phyloP scores from a whole-genome alignment of 2,888 invertebrate species.

The Epicampocera succincta region DNA sequence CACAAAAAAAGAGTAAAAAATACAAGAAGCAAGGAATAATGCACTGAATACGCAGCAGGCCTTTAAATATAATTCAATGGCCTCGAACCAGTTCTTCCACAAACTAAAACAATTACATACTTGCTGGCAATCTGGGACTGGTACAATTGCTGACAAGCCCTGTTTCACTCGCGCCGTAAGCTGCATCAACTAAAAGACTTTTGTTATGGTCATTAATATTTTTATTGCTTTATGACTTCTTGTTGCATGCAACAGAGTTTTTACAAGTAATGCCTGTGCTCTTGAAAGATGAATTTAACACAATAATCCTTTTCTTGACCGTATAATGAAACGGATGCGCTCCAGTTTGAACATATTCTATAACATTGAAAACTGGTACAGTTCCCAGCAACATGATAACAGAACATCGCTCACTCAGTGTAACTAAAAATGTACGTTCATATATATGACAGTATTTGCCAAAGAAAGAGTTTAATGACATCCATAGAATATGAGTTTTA shows the following conservation, averaged over 20 bases:
- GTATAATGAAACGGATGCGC: constrained; percentile 64
- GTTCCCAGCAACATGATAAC: constrained; percentile 54
- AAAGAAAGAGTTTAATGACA: constrained; percentile 48
- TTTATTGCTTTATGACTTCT: constrained; percentile 74
- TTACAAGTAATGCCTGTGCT: background rate
- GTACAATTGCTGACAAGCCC: constrained; percentile 30
- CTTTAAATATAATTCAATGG: constrained; percentile 68
- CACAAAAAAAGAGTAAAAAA: constrained; percentile 3
- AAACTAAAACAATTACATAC: constrained; percentile 23
- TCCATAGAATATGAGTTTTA: constrained; percentile 75
- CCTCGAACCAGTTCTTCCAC: constrained; percentile 72
- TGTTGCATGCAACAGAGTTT: constrained; percentile 30
- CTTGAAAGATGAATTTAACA: constrained; percentile 9
- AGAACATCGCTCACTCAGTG: background rate
- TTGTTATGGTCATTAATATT: constrained; percentile 78
- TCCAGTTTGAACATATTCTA: constrained; percentile 69
- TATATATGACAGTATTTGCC: background rate
- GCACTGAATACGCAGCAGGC: constrained; percentile 77
- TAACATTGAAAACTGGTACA: constrained; percentile 66
- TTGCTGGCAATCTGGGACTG: constrained; percentile 17
- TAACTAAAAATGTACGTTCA: too few relatives aligned
- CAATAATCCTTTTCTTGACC: constrained; percentile 69
- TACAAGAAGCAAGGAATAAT: constrained; percentile 29
- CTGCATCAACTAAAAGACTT: constrained; percentile 69
- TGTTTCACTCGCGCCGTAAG: background rate